A percentile compares a stretch with the other conserved stretches of the same genome.
phyloP scores from a whole-genome alignment of 2,113 vertebrate species.

The Pithys albifrons region DNA sequence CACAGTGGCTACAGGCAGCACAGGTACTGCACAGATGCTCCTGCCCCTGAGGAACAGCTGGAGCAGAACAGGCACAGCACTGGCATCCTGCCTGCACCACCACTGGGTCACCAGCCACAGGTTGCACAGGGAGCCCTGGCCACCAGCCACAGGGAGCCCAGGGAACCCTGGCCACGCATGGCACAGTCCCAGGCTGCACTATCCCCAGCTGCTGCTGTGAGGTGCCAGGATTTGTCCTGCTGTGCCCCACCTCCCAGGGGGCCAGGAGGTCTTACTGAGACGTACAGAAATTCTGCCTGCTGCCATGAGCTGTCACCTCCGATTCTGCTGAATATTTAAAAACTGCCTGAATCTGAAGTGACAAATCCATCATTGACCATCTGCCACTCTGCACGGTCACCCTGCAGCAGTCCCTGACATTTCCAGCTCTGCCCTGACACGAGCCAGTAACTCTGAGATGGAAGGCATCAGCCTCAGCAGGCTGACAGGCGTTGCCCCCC shows the following conservation, averaged over 20 bases:
- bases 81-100: background rate
- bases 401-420: slow-evolving; percentile 65
- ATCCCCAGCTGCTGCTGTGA: background rate
- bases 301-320: slow-evolving; percentile 62
- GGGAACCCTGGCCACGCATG: accelerated
- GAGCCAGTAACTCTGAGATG: slow-evolving; percentile 41
- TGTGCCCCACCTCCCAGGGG: slow-evolving; percentile 1
- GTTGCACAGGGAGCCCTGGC: background rate
- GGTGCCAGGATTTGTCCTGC: background rate
- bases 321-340: slow-evolving; percentile 67
- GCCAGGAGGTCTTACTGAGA: background rate
- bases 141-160: background rate
- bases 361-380: slow-evolving; percentile 69
- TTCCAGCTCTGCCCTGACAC: slow-evolving; percentile 55
- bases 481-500: slow-evolving; percentile 21
- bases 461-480: slow-evolving; percentile 38
- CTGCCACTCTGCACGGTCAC: slow-evolving; percentile 64
- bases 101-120: background rate
- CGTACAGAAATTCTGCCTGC: slow-evolving; percentile 16
- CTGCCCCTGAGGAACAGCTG: background rate
- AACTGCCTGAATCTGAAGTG: slow-evolving; percentile 55
- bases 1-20: accelerated
- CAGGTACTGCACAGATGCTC: background rate
- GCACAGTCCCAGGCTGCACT: accelerated
- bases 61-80: background rate